Base-by-base conservation (phyloP, 1,140 invertebrate species). In the Aplysia californica region DNA sequence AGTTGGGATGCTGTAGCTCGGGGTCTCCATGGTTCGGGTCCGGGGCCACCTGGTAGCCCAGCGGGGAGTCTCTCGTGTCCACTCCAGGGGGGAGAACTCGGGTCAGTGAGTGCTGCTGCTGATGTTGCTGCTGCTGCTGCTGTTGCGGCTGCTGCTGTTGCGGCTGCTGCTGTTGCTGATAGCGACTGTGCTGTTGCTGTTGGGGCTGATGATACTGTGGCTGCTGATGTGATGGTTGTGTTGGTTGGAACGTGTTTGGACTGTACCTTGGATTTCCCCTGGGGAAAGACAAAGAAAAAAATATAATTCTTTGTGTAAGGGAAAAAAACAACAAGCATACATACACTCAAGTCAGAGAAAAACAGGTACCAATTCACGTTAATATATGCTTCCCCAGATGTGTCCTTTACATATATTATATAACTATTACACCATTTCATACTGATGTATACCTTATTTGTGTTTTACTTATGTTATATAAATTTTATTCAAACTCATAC, bases 171-270 rank as follows among this genome's bases (percentile, higher is more conserved):
- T 78, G 78, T 29, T 80, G 69, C n/a, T 77, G 76, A 33, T 77
- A 77, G 78, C 31, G 80, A 77, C 44, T 83, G 76, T 4, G 79
- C 29, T 82, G 82, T 58, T 82, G 80, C 10, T 71, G 70, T 15
- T 84, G 83, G 5, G 84, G 86, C 65, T 83, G 87, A 4, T 82
- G 83, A 26, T 84, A 75, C 41, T 84, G 85, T 61, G 84, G 86
- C 39, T 83, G 75, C 15, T 86, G 77, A 39, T 76, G 64, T 36
- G 29, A 33, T 18, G 15, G 26, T 26, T 61, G 58, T 18, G 18
- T 50, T 50, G 10, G 44, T 50, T 50, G 61, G 5, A 65, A 10
- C 21, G 31, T 68, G 38, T 35, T 71, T 33, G 29, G 69, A 39
- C 50, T 58, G 31, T 56, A 44, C 39, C n/a, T 3, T 5, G 39